Percentiles rank a stretch among this genome's conserved stretches.
These are phyloP conservation scores for Chaenogobius annularis DNA, from an alignment of 2,113 vertebrate species.

Conservation along the genomic window DNA sequence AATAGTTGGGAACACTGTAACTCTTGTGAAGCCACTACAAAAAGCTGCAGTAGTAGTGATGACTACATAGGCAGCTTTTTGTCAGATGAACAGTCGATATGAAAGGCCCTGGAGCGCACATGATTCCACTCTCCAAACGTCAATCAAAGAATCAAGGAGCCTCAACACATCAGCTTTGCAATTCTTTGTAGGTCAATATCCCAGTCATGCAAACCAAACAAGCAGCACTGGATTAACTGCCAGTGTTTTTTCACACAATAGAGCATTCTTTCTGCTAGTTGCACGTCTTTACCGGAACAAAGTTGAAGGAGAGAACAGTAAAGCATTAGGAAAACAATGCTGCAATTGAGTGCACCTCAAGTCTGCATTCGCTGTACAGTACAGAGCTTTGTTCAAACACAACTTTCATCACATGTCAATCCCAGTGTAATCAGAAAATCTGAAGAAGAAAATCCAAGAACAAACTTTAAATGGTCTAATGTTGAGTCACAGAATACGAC, in stretches of 20 bases:
- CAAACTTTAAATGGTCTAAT: background rate
- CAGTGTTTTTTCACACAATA: constrained; percentile 53
- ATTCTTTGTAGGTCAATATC: constrained; percentile 47
- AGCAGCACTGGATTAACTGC: constrained; percentile 57
- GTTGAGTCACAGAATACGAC: background rate
- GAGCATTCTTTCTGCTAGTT: constrained; percentile 51
- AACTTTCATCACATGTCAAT: constrained; percentile 34
- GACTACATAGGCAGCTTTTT: constrained; percentile 47
- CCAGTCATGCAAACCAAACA: constrained; percentile 22
- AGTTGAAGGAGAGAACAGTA: constrained; percentile 31
- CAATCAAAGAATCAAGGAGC: constrained; percentile 54
- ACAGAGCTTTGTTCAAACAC: constrained; percentile 54
- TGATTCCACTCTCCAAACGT: constrained; percentile 48
- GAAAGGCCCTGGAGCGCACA: constrained; percentile 47
- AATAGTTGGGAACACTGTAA: constrained; percentile 40
- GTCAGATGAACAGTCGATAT: constrained; percentile 57
- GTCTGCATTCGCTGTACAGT: constrained; percentile 5
- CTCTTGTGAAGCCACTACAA: constrained; percentile 28
- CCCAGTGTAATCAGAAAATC: constrained; percentile 6
- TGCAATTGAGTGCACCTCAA: constrained; percentile 34
- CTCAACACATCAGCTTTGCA: constrained; percentile 36
- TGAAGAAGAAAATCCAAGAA: background rate
- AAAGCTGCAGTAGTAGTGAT: constrained; percentile 24
- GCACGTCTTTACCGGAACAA: constrained; percentile 40
- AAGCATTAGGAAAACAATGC: constrained; percentile 52